phyloP scores from a whole-genome alignment of 2,113 vertebrate species.

The Rhynchomys soricoides region DNA sequence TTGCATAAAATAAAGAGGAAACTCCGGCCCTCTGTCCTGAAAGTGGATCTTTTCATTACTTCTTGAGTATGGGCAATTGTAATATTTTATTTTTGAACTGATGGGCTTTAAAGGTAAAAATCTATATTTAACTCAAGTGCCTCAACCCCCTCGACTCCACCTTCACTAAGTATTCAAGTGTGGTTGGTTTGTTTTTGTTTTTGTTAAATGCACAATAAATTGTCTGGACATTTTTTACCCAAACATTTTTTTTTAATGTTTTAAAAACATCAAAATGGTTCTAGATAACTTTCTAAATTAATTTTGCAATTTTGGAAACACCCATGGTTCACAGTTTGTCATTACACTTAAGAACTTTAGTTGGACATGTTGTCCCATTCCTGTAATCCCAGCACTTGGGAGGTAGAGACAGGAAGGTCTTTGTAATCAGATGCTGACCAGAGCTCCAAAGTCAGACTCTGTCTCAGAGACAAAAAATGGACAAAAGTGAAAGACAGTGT shows the following conservation, averaged over 20 bases:
- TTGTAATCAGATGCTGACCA: not conserved
- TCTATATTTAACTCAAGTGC: not conserved
- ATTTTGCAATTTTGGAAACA: not conserved
- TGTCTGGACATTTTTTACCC: not conserved
- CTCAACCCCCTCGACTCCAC: not conserved
- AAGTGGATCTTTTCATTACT: not conserved
- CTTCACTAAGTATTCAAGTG: not conserved
- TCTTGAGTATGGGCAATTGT: not conserved
- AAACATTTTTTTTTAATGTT: not conserved
- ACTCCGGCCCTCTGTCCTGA: not conserved
- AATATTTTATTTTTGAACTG: not conserved
- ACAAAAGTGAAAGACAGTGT: not conserved
- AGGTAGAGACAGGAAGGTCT: not conserved
- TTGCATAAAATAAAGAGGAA: conserved; percentile 39
- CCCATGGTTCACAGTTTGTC: not conserved
- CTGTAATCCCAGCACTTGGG: not conserved
- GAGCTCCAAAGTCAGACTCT: not conserved
- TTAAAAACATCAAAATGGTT: not conserved
- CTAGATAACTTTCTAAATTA: not conserved
- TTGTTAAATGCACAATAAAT: conserved; percentile 13
- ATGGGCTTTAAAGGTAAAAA: not conserved
- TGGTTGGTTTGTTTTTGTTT: not conserved
- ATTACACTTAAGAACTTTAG: conserved; percentile 26
- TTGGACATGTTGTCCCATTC: no score
- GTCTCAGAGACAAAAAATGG: not conserved